Conservation (phyloP, 2,113 vertebrate genomes). For the Otolemur garnettii region DNA sequence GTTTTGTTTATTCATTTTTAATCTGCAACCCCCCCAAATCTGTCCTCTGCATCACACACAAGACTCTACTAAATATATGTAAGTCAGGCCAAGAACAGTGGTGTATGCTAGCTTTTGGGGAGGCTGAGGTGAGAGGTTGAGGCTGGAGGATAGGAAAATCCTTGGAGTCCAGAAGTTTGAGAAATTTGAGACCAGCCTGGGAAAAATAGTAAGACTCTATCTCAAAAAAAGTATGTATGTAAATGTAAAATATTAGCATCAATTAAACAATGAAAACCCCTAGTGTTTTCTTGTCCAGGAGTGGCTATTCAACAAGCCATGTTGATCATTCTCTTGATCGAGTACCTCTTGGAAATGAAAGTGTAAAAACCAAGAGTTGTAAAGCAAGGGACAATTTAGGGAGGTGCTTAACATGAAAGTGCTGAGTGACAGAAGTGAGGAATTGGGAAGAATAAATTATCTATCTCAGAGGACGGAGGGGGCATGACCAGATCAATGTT, state of each 20-base stretch:
- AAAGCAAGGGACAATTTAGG: neutral
- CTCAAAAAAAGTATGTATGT: neutral
- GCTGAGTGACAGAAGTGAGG: neutral
- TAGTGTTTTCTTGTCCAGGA: neutral
- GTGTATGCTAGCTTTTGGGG: no score
- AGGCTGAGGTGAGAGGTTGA: no score
- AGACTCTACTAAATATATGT: neutral
- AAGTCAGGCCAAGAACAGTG: neutral
- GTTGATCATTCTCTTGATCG: neutral
- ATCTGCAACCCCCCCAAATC: neutral
- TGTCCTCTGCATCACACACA: neutral
- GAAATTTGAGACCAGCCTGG: no score
- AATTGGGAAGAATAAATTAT: neutral
- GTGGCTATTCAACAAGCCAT: neutral
- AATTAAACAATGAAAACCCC: neutral
- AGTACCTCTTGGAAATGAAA: neutral
- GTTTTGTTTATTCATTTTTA: neutral
- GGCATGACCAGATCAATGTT: neutral
- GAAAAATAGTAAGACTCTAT: no score
- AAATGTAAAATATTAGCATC: neutral
- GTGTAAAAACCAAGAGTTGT: neutral
- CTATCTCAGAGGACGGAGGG: neutral
- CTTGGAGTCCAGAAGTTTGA: no score
- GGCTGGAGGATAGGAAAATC: no score
- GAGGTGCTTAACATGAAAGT: neutral